Evolutionary conservation across 2,797 vertebrate genomes (phyloP), one percentile per base, ranked within the genome.

Genomic region (Tiaroga cobitis): DNA sequence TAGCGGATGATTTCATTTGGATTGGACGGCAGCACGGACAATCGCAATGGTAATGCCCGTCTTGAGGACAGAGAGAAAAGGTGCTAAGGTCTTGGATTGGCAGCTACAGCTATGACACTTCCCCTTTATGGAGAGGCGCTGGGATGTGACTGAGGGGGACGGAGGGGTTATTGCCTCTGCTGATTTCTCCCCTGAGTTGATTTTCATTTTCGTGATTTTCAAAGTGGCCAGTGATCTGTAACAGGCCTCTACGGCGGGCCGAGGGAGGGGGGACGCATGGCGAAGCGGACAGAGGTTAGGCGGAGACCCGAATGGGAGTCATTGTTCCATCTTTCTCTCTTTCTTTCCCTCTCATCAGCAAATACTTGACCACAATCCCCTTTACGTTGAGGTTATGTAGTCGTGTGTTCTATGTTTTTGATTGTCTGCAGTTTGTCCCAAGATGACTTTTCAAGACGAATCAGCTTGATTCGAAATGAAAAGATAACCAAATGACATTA

Each of bases 1-100:
- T 95, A 95, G 94, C 94, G 94, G 93, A 94, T 95, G 94, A 96
- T 96, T 96, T 95, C 93, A 96, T 96, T 96, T 90, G 75, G 79
- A 68, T 69, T 92, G 94, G 94, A 91, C 91, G 92, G 92, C 91
- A 63, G 81, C 59, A 93, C 93, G 93, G 94, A 94, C 94, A 94
- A 94, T 95, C 93, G 95, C 93, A 93, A 92, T 94, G 85, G 85
- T 86, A 89, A 85, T 82, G 73, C 73, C 85, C 63, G 39, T 79
- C 80, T 69, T 84, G 51, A 78, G 75, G 81, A 80, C 65, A 54
- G 84, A 86, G 72, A 82, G 39, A 82, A 83, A 86, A 68, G 78
- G 70, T 75, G 80, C 79, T 72, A 83, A 90, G 86, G 83, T 88
- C 80, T 87, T 65, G 88, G 89, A 91, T 91, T 89, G 87, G 85